Evolutionary conservation across 2,797 vertebrate species (phyloP), one percentile per base, ranked within the genome.

Genomic region (Hippoglossus hippoglossus): DNA sequence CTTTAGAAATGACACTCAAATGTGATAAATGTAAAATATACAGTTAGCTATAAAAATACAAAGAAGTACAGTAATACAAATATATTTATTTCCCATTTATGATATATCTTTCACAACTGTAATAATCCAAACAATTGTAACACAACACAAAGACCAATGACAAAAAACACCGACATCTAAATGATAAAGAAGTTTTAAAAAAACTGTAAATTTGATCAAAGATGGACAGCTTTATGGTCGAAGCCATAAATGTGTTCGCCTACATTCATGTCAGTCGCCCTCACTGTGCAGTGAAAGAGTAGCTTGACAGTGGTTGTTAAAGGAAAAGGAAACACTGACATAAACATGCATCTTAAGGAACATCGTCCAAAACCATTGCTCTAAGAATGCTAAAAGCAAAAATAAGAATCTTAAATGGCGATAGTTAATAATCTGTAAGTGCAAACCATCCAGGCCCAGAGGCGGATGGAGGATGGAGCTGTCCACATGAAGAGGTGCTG

Each of bases 81-180:
- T 95, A 94, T 94, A 96, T 95, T 95, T 95, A 95, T 95, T 95
- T 93, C 78, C 94, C 94, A 94, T 94, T 89, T 89, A 93, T 93
- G 90, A 89, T 95, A 93, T 94, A 94, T 89, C 90, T 94, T 91
- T 93, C 92, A 95, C 94, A 94, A 94, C 80, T 88, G 90, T 85
- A 92, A 92, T 93, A 92, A 91, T 93, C 86, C 86, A 91, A 93
- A 91, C 90, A 88, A 89, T 93, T 92, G 83, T 84, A 91, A 94
- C 90, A 95, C 95, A 94, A 93, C 91, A 96, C 94, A 91, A 94
- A 90, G 89, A 94, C 89, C 89, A 95, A 89, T 93, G 87, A 94
- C 93, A 86, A 92, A 80, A 91, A 93, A 94, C 92, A 94, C 89
- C 85, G 91, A 95, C 91, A 91, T 84, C 88, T 91, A 94, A 93